Evolutionary conservation across 2,888 invertebrate genomes (phyloP).

Genomic region (Apocheima hispidaria): DNA sequence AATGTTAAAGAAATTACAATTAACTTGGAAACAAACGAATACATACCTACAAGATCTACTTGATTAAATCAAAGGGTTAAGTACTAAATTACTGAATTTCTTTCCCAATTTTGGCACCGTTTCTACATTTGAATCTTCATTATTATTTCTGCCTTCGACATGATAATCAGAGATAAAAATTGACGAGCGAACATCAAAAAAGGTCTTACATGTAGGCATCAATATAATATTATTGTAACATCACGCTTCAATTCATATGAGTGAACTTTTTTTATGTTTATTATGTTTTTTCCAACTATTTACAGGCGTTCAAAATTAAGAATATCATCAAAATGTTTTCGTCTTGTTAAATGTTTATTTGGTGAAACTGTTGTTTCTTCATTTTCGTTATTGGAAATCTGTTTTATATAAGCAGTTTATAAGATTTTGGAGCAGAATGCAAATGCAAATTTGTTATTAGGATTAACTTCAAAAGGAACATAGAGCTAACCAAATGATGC

Average conservation of each 20-base stretch:
- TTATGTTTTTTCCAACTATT: constrained; percentile 40
- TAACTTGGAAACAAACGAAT: no score
- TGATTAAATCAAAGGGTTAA: no score
- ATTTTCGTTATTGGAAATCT: not conserved
- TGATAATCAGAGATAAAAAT: constrained; percentile 16
- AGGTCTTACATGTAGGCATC: constrained; percentile 12
- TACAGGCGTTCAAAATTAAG: constrained; percentile 35
- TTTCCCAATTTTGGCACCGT: no score
- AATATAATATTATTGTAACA: constrained; percentile 24
- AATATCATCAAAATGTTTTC: constrained; percentile 41
- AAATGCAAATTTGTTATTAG: not conserved
- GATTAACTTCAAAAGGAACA: no score
- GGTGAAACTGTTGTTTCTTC: constrained; percentile 15
- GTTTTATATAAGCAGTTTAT: not conserved
- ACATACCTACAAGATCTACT: no score
- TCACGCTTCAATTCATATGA: constrained; percentile 29
- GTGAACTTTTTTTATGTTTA: constrained; percentile 30
- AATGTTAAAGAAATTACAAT: no score
- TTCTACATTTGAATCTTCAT: no score
- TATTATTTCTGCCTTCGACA: no score
- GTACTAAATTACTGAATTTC: no score
- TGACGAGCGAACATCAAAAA: constrained; percentile 17
- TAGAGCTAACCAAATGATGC: no score
- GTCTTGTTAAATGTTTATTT: constrained; percentile 39
- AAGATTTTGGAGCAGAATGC: not conserved